Evolutionary conservation across 2,797 vertebrate genomes (phyloP).

Genomic region (Leptoclinus maculatus): DNA sequence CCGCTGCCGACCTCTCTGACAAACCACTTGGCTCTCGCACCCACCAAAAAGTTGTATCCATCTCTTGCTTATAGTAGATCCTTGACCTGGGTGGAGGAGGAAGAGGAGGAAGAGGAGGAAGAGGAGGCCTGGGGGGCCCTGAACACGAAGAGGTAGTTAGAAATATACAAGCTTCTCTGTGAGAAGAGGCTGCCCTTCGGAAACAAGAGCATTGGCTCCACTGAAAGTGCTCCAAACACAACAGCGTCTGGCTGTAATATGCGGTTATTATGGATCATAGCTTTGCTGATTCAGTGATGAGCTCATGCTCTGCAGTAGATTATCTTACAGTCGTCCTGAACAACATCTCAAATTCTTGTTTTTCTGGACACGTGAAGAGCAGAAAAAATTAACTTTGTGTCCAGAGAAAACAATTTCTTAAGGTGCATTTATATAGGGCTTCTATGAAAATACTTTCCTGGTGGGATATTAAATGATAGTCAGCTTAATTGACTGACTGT

Average conservation of each 20-base stretch:
- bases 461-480: constrained; percentile 37
- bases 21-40: constrained; percentile 50
- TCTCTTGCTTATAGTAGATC: constrained; percentile 24
- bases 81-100: constrained; percentile 46
- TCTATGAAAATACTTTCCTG: constrained; percentile 46
- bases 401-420: constrained; percentile 62
- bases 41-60: constrained; percentile 51
- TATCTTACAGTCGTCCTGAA: constrained; percentile 60
- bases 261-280: constrained; percentile 67
- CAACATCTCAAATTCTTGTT: constrained; percentile 63
- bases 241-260: constrained; percentile 66
- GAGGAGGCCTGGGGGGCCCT: constrained; percentile 17
- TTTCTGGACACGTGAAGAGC: constrained; percentile 58
- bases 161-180: constrained; percentile 43
- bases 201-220: constrained; percentile 48
- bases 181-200: constrained; percentile 53
- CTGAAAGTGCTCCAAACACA: constrained; percentile 72
- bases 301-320: constrained; percentile 69
- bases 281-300: constrained; percentile 75
- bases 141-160: constrained; percentile 38
- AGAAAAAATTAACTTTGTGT: constrained; percentile 36
- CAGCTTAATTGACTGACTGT: constrained; percentile 1
- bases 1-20: constrained; percentile 30
- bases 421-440: constrained; percentile 30
- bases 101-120: constrained; percentile 12